Percentiles rank a stretch among this genome's conserved stretches.
Conservation (phyloP, 2,113 vertebrate species). For the Melospiza georgiana region DNA sequence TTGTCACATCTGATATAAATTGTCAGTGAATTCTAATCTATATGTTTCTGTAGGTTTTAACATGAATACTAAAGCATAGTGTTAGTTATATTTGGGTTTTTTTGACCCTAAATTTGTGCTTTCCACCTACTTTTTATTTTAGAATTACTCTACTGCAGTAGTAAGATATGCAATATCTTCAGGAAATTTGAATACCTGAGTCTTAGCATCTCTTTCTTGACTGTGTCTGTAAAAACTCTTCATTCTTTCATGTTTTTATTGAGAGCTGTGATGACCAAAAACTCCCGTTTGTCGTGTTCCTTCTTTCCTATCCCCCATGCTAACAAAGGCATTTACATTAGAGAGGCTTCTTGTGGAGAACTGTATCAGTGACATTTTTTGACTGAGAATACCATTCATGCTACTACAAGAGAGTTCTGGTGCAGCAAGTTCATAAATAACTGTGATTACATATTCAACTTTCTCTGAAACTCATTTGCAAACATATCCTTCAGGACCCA, state of each 20-base stretch:
- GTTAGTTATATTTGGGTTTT: neutral
- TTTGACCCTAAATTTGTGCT: neutral
- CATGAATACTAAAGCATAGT: neutral
- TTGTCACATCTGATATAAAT: neutral
- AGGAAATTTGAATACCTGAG: neutral
- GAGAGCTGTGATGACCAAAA: neutral
- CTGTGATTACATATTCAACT: neutral
- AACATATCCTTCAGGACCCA: neutral
- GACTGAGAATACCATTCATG: neutral
- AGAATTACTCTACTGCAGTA: neutral
- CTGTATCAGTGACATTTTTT: neutral
- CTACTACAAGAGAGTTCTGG: neutral
- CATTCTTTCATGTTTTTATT: neutral
- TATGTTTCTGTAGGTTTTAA: neutral
- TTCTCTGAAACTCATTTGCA: slow-evolving; percentile 7
- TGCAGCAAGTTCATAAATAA: slow-evolving; percentile 2
- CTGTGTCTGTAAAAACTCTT: neutral
- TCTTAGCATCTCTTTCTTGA: neutral
- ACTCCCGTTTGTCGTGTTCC: rapidly evolving
- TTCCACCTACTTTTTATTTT: neutral
- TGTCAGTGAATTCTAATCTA: neutral
- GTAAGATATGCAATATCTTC: neutral
- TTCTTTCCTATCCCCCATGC: neutral
- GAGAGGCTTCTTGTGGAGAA: neutral
- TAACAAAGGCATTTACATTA: neutral